Evolutionary conservation across 1,140 invertebrate genomes (phyloP), one percentile per base, ranked within the genome.

Genomic region (Hylyphantes graminicola): DNA sequence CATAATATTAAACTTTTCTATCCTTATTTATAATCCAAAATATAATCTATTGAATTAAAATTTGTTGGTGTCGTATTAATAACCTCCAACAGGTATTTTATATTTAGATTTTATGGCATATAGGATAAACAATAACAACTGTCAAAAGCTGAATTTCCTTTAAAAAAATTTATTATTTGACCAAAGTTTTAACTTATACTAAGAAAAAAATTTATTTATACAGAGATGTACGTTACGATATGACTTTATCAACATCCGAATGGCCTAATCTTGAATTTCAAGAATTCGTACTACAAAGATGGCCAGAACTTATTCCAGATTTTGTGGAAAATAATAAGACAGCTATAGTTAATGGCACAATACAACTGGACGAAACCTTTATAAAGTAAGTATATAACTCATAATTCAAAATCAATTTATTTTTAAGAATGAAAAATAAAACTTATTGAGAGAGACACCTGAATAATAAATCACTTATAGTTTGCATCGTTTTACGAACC

Each of bases 241-340:
- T 86, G 0, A 87, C 86, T 9, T 67, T 84, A 35, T 87, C 86
- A 2, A 79, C 77, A 51, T 86, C 86, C 48, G 86, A 87, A 67
- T 87, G 86, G 86, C 86, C 86, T 10, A 87, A 86, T 63, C 15
- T 86, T 11, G 76, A 78, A 54, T 79, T 86, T 53, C 85, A 87
- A 76, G 63, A 86, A 59, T 79, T 76, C 12, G 86, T 86, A 9
- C n/a, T 87, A 6, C 70, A 74, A 21, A 50, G 86, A 59, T 86
- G 84, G 84, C 84, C 84, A 19, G 68, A 74, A 10, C 63, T 85
- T 8, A 73, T 15, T 68, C 15, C 63, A 51, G 82, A 84, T 70
- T 84, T 84, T 61, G 4, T 80, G 3, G 78, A 80, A 48, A 59
- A 7, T 15, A 68, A 19, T 68, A 1, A 13, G 15, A 21, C 48